A percentile compares a stretch with the other conserved stretches of the same genome.
phyloP scores from a whole-genome alignment of 2,797 vertebrate species.

The Epinephelus awoara region DNA sequence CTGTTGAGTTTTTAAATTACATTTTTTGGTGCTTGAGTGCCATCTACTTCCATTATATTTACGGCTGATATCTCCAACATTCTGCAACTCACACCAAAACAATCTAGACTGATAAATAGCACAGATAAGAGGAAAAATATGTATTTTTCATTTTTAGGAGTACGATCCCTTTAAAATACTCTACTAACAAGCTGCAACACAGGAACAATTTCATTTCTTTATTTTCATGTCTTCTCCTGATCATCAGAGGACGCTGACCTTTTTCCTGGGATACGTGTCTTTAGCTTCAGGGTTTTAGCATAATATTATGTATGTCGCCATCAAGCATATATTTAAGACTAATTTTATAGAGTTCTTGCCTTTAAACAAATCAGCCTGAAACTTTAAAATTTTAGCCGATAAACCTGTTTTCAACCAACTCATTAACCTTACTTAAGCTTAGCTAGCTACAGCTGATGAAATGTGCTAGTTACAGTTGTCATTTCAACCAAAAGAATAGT shows the following conservation, averaged over 20 bases:
- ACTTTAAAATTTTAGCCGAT: background rate
- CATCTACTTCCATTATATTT: too few species aligned
- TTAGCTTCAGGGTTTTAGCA: background rate
- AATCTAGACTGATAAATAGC: too few species aligned
- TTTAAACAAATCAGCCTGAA: background rate
- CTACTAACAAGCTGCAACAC: too few species aligned
- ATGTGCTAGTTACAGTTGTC: background rate
- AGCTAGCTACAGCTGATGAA: background rate
- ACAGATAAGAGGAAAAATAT: too few species aligned
- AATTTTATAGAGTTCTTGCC: background rate
- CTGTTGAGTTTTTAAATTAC: too few species aligned
- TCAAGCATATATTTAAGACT: background rate
- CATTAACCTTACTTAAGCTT: background rate
- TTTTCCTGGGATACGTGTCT: background rate
- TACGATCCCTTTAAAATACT: background rate
- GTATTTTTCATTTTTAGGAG: too few species aligned
- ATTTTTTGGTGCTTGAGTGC: too few species aligned
- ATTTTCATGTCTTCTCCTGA: background rate
- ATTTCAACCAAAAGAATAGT: background rate
- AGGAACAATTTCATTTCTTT: background rate
- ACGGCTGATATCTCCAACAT: too few species aligned
- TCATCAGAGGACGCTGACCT: background rate
- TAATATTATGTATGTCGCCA: background rate
- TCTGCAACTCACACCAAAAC: too few species aligned
- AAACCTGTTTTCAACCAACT: background rate